Evolutionary conservation across 2,797 vertebrate species (phyloP), one percentile per base, ranked within the genome.

Genomic region (Hippopotamyrus pictus): DNA sequence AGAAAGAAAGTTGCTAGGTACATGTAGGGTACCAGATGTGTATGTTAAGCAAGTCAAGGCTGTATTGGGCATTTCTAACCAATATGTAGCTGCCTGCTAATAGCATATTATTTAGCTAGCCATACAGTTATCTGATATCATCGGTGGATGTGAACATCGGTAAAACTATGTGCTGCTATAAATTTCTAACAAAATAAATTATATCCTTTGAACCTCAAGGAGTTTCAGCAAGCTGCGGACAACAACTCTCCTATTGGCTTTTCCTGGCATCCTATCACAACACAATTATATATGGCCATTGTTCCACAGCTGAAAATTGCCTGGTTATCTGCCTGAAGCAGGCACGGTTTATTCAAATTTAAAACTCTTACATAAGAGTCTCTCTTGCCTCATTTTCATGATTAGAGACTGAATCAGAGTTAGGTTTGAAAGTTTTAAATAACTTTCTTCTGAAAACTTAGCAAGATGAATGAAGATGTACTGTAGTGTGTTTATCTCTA

Each of bases 351-450:
- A 86, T 86, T 86, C 85, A 86, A 88, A 88, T 90, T 93, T 92
- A 92, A 93, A 91, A 92, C 90, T 90, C 92, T 93, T 90, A 90
- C 91, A 90, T 91, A 91, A 88, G 91, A 89, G 89, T 91, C 83
- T 29, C 91, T 91, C 90, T 73, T 5, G 46, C 62, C 51, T 88
- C 62, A 73, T 88, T 65, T 88, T 65, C 62, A 50, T 88, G 62
- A 62, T 88, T 65, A 88, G 62, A 88, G 46, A 41, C 57, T 62
- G 59, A 65, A 88, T 65, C 87, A 88, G 62, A 88, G 54, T 46
- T 44, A 48, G 57, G 57, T 65, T 65, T 2, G n/a, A 73, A 65
- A 88, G 48, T 88, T 88, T 65, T 57, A 48, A 46, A 53, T 65
- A 53, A 88, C 87, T 86, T 86, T 54, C 85, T 86, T 86, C 25